phyloP scores from a whole-genome alignment of 1,140 invertebrate species.

The Brachionus rotundiformis region DNA sequence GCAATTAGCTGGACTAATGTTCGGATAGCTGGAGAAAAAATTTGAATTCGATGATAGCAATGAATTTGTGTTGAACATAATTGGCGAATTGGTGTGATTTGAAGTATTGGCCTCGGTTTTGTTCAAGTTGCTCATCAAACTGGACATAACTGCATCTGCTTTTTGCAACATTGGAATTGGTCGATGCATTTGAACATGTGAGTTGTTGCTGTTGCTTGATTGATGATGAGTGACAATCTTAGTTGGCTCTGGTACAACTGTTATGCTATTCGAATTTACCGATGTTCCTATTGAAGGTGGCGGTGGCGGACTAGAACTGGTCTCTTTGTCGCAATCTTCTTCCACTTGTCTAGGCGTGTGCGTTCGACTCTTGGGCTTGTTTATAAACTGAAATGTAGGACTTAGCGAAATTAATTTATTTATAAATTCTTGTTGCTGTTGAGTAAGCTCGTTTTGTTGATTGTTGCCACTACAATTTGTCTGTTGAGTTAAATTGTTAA shows the following conservation, averaged over 20 bases:
- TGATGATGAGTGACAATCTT: neutral
- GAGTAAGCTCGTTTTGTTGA: neutral
- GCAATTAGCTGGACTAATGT: constrained; percentile 43
- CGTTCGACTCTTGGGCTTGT: constrained; percentile 31
- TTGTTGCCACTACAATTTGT: neutral
- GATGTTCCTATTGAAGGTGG: constrained; percentile 36
- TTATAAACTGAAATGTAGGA: constrained; percentile 26
- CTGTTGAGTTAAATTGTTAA: neutral
- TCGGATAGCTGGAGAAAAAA: constrained; percentile 47
- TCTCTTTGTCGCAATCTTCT: constrained; percentile 29
- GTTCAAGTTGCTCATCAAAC: constrained; percentile 34
- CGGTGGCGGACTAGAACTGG: constrained; percentile 44
- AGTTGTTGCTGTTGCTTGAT: neutral
- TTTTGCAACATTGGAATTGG: constrained; percentile 43
- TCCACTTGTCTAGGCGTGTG: constrained; percentile 6
- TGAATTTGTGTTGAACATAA: neutral
- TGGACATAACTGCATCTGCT: constrained; percentile 19
- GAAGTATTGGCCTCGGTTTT: neutral
- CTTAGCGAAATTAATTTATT: constrained; percentile 30
- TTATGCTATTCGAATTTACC: neutral
- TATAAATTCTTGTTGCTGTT: constrained; percentile 24
- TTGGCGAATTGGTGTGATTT: constrained; percentile 19
- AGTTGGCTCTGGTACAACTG: constrained; percentile 2
- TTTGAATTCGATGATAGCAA: constrained; percentile 19
- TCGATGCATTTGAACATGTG: constrained; percentile 47